phyloP scores from a whole-genome alignment of 2,888 invertebrate species.

The Drosophila vallismaia region DNA sequence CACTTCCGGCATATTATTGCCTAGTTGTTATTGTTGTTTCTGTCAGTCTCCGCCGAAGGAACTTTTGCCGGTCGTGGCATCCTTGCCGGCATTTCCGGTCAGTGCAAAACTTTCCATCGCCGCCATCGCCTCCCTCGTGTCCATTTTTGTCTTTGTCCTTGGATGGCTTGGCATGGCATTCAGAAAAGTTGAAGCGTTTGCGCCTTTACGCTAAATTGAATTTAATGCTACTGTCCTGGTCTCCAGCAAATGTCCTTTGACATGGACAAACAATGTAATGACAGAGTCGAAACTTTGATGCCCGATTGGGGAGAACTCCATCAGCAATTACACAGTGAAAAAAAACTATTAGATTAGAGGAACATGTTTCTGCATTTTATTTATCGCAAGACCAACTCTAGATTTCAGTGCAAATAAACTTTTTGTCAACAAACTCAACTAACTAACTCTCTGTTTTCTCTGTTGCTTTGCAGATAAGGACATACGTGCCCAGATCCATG shows the following conservation, averaged over 20 bases:
- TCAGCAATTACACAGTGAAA: constrained; percentile 12
- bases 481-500: constrained; percentile 82
- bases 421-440: constrained; percentile 26
- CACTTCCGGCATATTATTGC: constrained; percentile 74
- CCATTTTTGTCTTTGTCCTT: constrained; percentile 19
- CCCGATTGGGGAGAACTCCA: constrained; percentile 20
- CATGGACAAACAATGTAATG: constrained; percentile 55
- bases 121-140: constrained; percentile 6
- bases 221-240: constrained; percentile 57
- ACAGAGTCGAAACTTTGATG: constrained; percentile 42
- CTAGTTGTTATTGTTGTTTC: constrained; percentile 40
- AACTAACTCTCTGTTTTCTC: constrained; percentile 7
- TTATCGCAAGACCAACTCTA: neutral
- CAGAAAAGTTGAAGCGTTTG: constrained; percentile 60
- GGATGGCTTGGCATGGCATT: constrained; percentile 12
- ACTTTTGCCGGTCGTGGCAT: constrained; percentile 62
- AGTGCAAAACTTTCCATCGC: constrained; percentile 45
- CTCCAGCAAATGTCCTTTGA: constrained; percentile 28
- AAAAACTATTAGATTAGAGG: neutral
- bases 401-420: constrained; percentile 10
- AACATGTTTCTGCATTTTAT: neutral
- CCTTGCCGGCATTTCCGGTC: constrained; percentile 71
- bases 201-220: constrained; percentile 76
- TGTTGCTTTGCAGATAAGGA: constrained; percentile 80
- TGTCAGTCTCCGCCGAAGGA: constrained; percentile 42